These are phyloP conservation scores for Deilephila elpenor DNA, from an alignment of 2,888 invertebrate species.

Conservation along the genomic window DNA sequence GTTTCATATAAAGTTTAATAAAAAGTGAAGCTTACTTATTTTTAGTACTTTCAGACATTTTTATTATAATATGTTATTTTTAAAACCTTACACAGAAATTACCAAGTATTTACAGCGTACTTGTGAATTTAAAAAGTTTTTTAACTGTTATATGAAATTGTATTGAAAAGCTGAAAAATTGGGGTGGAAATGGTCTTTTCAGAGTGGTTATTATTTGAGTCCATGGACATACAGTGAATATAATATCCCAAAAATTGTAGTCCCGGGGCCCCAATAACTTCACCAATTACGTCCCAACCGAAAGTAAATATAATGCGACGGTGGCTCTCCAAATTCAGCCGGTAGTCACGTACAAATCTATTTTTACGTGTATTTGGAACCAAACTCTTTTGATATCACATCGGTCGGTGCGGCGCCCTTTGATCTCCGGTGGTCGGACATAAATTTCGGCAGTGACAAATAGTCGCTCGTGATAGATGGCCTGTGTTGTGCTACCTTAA, in stretches of 20 bases:
- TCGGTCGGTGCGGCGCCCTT: constrained; percentile 51
- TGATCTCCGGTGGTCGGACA: constrained; percentile 73
- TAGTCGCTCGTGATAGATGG: constrained; percentile 53
- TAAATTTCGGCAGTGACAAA: constrained; percentile 71
- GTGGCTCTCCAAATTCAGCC: constrained; percentile 29
- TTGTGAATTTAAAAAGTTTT: too few relatives aligned
- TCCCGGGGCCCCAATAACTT: not conserved
- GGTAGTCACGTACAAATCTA: constrained; percentile 55
- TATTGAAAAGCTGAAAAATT: too few relatives aligned
- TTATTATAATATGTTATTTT: too few relatives aligned
- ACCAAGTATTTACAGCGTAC: too few relatives aligned
- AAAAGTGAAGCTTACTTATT: too few relatives aligned
- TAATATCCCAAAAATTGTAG: not conserved
- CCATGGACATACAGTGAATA: too few relatives aligned
- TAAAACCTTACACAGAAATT: too few relatives aligned
- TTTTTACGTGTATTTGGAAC: constrained; percentile 55
- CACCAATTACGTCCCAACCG: constrained; percentile 7
- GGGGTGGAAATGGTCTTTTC: too few relatives aligned
- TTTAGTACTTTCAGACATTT: too few relatives aligned
- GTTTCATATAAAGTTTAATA: too few relatives aligned
- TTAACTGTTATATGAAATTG: too few relatives aligned
- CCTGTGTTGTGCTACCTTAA: constrained; percentile 29
- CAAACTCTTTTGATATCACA: constrained; percentile 60
- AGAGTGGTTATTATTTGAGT: too few relatives aligned
- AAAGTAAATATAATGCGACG: constrained; percentile 28